Evolutionary conservation across 2,113 vertebrate genomes (phyloP), one percentile per base, ranked within the genome.

Genomic region (Quiscalus mexicanus): DNA sequence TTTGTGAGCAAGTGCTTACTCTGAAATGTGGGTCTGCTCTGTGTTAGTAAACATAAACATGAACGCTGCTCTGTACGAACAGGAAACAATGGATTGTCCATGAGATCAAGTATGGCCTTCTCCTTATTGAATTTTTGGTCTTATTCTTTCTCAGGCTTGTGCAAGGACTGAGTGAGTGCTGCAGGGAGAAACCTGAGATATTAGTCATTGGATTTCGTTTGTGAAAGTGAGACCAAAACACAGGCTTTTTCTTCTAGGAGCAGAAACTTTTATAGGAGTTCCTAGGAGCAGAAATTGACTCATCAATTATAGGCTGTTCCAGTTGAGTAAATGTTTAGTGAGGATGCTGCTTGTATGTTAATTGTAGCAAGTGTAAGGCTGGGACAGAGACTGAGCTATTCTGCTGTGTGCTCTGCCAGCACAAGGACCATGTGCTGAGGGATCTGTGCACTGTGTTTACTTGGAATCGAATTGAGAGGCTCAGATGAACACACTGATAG

Each of bases 151-250:
- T 67, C 27, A 63, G 47, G 47, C 64, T 81, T 91, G 47, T 92
- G 80, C 84, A 89, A 91, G 69, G 64, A 75, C 24, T 22, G 15
- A 81, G 56, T 33, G 30, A 78, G n/a, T 2, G 39, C 52, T 89
- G 35, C 44, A 53, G 52, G 89, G 80, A 90, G 71, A 90, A 92
- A 56, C 68, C 27, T 59, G 37, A 67, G 47, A 15, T 79, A n/a
- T 92, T 95, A 86, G 63, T 95, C 45, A 63, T 3, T 85, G 23
- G n/a, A 20, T 10, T 83, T 83, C 1, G 0, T 83, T 83, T 90
- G 67, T 90, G 88, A 90, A 92, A 96, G 92, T 92, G 90, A 88
- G 79, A 93, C 76, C 71, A 77, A 85, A 95, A 42, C 84, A 68
- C 5, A 33, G 39, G 1, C 22, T 56, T 52, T 70, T 59, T 47